A percentile compares a stretch with the other conserved stretches of the same genome.
Conservation (phyloP, 2,888 invertebrate genomes). For the Melieria picta region DNA sequence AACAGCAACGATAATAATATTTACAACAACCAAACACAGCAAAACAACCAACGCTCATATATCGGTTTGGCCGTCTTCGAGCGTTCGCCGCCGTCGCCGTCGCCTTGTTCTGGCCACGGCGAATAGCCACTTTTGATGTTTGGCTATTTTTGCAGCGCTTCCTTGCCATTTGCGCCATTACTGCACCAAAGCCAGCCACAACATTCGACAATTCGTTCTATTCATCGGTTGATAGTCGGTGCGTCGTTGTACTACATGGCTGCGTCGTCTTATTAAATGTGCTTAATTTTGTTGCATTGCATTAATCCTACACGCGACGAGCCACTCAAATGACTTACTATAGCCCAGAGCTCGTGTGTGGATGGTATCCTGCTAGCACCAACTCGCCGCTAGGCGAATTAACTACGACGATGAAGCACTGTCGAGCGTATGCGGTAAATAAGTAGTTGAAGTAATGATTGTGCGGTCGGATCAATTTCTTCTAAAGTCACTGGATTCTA, state of each 20-base stretch:
- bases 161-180: constrained; percentile 3
- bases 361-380: neutral
- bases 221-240: too few species aligned
- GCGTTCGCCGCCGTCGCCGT: too few species aligned
- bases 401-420: too few species aligned
- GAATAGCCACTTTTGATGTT: neutral
- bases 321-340: constrained; percentile 1
- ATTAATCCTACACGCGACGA: constrained; percentile 21
- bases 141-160: neutral
- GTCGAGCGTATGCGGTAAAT: neutral
- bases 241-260: too few species aligned
- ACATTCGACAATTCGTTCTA: too few species aligned
- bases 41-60: neutral
- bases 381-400: too few species aligned
- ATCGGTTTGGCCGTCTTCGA: too few species aligned
- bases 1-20: constrained; percentile 27
- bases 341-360: neutral
- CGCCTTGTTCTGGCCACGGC: too few species aligned
- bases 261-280: constrained; percentile 19
- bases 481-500: too few species aligned
- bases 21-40: neutral
- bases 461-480: neutral
- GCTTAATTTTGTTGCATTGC: constrained; percentile 26
- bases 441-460: neutral
- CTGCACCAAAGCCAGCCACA: neutral